Percentiles rank a stretch among this genome's conserved stretches.
Evolutionary conservation across 2,888 invertebrate genomes (phyloP).

Genomic region (Cyclophora albipunctata): DNA sequence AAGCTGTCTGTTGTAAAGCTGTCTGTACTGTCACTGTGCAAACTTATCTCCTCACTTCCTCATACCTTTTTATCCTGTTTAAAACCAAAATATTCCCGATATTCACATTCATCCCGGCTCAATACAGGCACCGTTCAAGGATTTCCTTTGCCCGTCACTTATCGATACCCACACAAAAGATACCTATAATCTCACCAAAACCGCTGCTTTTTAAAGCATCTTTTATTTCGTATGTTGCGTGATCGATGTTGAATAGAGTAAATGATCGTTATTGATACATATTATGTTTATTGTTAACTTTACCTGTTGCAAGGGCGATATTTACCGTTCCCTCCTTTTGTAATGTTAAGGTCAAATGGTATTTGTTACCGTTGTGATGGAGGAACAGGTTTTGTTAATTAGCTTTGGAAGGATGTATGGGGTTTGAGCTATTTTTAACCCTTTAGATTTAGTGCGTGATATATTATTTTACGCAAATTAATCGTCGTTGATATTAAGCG

Average conservation of each 20-base stretch:
- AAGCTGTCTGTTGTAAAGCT: too few relatives aligned
- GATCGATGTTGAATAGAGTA: slow-evolving; percentile 33
- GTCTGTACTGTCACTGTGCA: too few relatives aligned
- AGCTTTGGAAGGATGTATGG: too few relatives aligned
- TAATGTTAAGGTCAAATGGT: slow-evolving; percentile 28
- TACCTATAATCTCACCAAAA: slow-evolving; percentile 17
- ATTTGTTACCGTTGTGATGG: slow-evolving; percentile 6
- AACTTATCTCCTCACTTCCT: too few relatives aligned
- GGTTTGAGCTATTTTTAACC: too few relatives aligned
- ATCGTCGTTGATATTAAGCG: too few relatives aligned
- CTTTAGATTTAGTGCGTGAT: too few relatives aligned
- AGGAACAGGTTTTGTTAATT: background rate
- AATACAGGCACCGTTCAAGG: slow-evolving; percentile 1
- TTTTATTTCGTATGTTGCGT: slow-evolving; percentile 36
- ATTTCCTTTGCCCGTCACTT: background rate
- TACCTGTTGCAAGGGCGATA: slow-evolving; percentile 38
- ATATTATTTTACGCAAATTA: too few relatives aligned
- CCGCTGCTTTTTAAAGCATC: slow-evolving; percentile 20
- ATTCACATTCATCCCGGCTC: background rate
- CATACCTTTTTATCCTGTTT: too few relatives aligned
- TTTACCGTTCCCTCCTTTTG: slow-evolving; percentile 24
- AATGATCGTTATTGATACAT: slow-evolving; percentile 35
- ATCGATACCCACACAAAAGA: slow-evolving; percentile 1
- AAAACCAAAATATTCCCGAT: background rate
- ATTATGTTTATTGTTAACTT: slow-evolving; percentile 23